phyloP scores from a whole-genome alignment of 2,888 invertebrate species.

The Nematopogon swammerdamellus region DNA sequence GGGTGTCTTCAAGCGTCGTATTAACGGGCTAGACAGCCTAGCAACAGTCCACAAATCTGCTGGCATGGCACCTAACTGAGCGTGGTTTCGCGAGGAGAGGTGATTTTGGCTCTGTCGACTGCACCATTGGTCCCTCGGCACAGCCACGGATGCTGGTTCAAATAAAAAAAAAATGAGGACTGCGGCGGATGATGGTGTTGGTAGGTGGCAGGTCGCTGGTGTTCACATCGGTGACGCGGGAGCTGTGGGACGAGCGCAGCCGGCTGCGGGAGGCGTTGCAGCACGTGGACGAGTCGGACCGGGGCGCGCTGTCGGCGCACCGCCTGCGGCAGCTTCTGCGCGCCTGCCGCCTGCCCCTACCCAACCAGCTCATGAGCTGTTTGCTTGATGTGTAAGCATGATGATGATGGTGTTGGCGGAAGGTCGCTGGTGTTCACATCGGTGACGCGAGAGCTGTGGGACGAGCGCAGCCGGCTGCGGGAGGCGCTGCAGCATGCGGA shows the following conservation, averaged over 20 bases:
- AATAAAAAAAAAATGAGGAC: too few relatives aligned
- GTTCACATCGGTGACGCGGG: slow-evolving; percentile 68
- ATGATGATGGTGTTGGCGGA: slow-evolving; percentile 1
- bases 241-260: slow-evolving; percentile 66
- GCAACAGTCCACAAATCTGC: too few relatives aligned
- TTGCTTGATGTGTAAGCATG: slow-evolving; percentile 63
- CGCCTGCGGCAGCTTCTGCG: slow-evolving; percentile 63
- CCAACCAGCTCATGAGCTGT: slow-evolving; percentile 63
- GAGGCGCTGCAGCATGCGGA: slow-evolving; percentile 41
- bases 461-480: slow-evolving; percentile 50
- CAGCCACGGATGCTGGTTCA: too few relatives aligned
- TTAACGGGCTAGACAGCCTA: too few relatives aligned
- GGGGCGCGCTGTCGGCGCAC: slow-evolving; percentile 54
- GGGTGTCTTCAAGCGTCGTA: too few relatives aligned
- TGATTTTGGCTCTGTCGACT: too few relatives aligned
- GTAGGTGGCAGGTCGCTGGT: slow-evolving; percentile 61
- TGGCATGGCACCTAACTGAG: too few relatives aligned
- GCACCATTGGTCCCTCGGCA: too few relatives aligned
- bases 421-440: slow-evolving; percentile 71
- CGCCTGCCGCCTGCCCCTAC: slow-evolving; percentile 68
- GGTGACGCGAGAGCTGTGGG: slow-evolving; percentile 69
- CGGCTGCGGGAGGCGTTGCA: slow-evolving; percentile 33
- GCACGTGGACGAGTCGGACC: slow-evolving; percentile 39
- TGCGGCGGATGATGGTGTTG: too few relatives aligned
- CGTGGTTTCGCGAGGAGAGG: too few relatives aligned